phyloP scores from a whole-genome alignment of 1,140 invertebrate species.

The Phymorhynchus buccinoides region DNA sequence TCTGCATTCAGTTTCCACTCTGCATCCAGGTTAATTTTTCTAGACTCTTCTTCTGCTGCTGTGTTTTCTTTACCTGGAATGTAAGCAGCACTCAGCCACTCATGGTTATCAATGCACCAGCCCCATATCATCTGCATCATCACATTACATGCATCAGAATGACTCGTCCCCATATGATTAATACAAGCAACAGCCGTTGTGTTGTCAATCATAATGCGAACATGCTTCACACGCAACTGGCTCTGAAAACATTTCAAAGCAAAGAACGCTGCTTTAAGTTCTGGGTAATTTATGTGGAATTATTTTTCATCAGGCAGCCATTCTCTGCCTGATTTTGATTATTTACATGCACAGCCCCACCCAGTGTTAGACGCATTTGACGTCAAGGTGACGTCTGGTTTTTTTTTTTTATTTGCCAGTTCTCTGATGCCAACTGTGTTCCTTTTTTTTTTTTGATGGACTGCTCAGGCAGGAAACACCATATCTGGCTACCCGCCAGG shows the following conservation, averaged over 20 bases:
- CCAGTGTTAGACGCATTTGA: background rate
- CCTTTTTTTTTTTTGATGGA: background rate
- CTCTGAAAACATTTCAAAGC: background rate
- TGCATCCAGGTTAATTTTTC: conserved; percentile 35
- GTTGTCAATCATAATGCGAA: conserved; percentile 20
- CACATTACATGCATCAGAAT: conserved; percentile 29
- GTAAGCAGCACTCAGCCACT: conserved; percentile 39
- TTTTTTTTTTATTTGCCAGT: background rate
- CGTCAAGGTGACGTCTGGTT: background rate
- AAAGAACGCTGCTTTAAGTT: conserved; percentile 3
- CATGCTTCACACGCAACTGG: background rate
- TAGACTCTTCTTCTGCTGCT: conserved; percentile 40
- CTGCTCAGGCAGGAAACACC: background rate
- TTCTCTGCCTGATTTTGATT: background rate
- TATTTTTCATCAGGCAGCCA: background rate
- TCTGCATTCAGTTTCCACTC: conserved; percentile 46
- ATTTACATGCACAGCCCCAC: background rate
- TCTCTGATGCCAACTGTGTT: background rate
- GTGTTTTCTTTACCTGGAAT: conserved; percentile 48
- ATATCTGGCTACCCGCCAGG: background rate
- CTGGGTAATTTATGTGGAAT: background rate
- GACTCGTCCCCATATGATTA: conserved; percentile 5
- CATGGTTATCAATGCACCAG: conserved; percentile 44
- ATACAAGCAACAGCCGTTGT: conserved; percentile 10
- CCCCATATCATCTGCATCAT: conserved; percentile 47